These are phyloP conservation scores for Hydrocynus forskahlii DNA, from an alignment of 2,797 vertebrate species.

Conservation along the genomic window DNA sequence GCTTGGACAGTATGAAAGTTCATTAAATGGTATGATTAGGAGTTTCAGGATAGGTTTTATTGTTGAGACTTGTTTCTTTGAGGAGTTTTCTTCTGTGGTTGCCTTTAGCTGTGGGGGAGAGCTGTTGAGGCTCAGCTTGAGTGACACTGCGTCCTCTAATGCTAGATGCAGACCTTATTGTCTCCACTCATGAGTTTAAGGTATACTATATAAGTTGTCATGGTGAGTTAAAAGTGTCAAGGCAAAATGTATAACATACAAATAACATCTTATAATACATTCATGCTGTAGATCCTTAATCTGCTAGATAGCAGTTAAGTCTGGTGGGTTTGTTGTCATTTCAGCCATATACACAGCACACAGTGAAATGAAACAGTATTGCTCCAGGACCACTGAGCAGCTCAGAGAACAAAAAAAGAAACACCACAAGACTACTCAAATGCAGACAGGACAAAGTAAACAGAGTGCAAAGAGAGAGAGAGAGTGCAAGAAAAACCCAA, in stretches of 20 bases:
- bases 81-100: background rate
- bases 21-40: background rate
- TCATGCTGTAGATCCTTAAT: background rate
- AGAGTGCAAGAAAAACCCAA: no score
- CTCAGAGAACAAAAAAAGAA: no score
- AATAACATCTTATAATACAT: conserved; percentile 2
- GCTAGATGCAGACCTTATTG: background rate
- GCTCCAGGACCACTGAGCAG: no score
- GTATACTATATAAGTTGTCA: background rate
- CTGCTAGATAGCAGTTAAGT: background rate
- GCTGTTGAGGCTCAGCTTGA: conserved; percentile 16
- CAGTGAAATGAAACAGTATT: no score
- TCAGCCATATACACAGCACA: no score
- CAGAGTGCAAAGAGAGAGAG: no score
- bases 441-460: no score
- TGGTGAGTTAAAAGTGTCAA: background rate
- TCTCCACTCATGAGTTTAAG: background rate
- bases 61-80: conserved; percentile 36
- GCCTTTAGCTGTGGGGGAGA: no score
- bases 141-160: background rate
- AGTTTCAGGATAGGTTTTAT: conserved; percentile 17
- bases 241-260: background rate
- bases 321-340: no score
- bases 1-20: background rate
- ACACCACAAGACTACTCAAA: no score